These are phyloP conservation scores for Apostichopus californicus DNA, from an alignment of 35 echinoderm and acorn worm species.

Conservation along the genomic window DNA sequence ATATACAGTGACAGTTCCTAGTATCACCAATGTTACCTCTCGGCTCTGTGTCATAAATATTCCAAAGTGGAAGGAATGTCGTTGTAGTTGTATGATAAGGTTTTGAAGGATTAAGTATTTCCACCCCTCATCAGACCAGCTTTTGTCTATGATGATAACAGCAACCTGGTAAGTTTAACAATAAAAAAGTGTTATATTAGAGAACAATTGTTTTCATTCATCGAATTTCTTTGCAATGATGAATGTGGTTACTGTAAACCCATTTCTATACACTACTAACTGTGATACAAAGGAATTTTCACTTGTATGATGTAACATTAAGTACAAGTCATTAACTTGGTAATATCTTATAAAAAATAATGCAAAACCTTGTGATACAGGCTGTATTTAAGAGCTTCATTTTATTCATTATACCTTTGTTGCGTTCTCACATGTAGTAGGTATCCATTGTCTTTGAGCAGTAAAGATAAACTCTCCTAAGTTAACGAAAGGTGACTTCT, in stretches of 20 bases:
- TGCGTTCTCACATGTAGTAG: neutral
- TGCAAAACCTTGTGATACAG: too few relatives aligned
- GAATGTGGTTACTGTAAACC: too few relatives aligned
- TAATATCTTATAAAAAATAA: too few relatives aligned
- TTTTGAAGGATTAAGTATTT: neutral
- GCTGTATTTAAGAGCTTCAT: too few relatives aligned
- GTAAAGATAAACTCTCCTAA: slow-evolving; percentile 1
- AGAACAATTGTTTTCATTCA: too few relatives aligned
- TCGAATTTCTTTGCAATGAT: too few relatives aligned
- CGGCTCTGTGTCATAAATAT: neutral
- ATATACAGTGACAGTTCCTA: too few relatives aligned
- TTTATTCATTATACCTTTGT: neutral
- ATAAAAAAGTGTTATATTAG: neutral
- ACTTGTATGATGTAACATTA: neutral
- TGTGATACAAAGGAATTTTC: neutral
- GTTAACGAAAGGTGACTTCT: neutral
- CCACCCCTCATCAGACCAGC: neutral
- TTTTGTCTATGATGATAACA: neutral
- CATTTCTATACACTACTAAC: too few relatives aligned
- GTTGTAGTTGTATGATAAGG: neutral
- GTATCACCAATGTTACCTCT: neutral
- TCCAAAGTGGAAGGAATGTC: neutral
- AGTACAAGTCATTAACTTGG: too few relatives aligned
- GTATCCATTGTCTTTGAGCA: slow-evolving; percentile 4
- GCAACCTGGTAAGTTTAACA: neutral